Evolutionary conservation across 2,797 vertebrate species (phyloP), one percentile per base, ranked within the genome.

Genomic region (Dendrocincla tyrannina): DNA sequence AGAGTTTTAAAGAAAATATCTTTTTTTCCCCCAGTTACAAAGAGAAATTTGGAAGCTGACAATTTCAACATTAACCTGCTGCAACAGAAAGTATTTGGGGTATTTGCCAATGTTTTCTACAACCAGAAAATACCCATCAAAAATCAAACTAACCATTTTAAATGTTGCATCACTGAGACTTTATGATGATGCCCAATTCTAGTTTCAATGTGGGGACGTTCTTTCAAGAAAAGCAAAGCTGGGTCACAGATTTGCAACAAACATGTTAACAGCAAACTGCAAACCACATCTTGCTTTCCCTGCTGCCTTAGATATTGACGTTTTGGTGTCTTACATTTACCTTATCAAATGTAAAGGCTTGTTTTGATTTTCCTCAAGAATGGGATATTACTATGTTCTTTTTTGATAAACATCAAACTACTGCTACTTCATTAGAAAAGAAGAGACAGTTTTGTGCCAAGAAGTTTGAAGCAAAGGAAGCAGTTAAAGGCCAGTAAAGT

Each of bases 401-500:
- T 70, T 88, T 50, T 35, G 74, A 14, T 70, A 63, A 49, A 27
- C 4, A 55, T 10, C 60, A 32, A 30, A 58, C 11, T 44, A 17
- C n/a, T n/a, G 32, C 8, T 33, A 3, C 10, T 35, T 66, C 18
- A 17, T 35, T 32, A 67, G 35, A 73, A 76, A 76, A 53, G 27
- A 67, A 62, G 41, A 77, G 32, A 46, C 5, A 2, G 27, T 24
- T 77, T 52, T 37, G 42, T 8, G 35, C 10, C 17, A 25, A 35
- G 15, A 85, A 62, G 62, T 81, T 7, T 58, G 80, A 96, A 96
- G 41, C 25, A 75, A 69, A 93, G 75, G 68, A 91, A 95, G 27
- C 17, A 77, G 33, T 64, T 69, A 72, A 10, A 70, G 23, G 62
- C n/a, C 76, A 68, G 64, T 4, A 32, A 85, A 92, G 88, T 88